Percentiles rank a stretch among this genome's conserved stretches.
These are phyloP conservation scores for Prunella strophiata DNA, from an alignment of 2,797 vertebrate species.

Conservation along the genomic window DNA sequence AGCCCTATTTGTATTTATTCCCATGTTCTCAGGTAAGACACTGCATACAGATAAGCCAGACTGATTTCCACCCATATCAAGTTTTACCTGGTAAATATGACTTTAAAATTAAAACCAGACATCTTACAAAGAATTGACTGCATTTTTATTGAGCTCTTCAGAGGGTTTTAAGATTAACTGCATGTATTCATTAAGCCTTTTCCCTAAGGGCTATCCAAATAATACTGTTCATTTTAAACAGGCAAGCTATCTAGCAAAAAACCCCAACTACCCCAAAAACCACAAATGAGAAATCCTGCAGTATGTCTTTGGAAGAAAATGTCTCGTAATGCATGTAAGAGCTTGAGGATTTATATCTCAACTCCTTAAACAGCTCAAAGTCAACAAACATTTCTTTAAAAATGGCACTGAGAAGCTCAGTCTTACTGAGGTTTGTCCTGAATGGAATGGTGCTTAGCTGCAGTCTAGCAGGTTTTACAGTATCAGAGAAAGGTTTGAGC, in stretches of 20 bases:
- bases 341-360: background rate
- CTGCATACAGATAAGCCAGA: background rate
- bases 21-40: background rate
- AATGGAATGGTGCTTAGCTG: background rate
- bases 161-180: background rate
- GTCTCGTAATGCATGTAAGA: background rate
- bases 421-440: background rate
- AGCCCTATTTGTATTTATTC: background rate
- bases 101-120: constrained; percentile 1
- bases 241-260: background rate
- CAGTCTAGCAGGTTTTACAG: background rate
- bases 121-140: background rate
- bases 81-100: background rate
- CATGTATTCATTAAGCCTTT: background rate
- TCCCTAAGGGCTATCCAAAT: background rate
- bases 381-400: background rate
- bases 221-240: background rate
- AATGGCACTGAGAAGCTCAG: background rate
- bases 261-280: background rate
- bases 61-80: background rate
- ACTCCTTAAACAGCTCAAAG: background rate
- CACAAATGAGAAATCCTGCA: background rate
- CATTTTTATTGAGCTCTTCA: constrained; percentile 43
- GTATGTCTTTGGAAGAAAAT: background rate
- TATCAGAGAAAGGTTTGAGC: background rate